These are phyloP conservation scores for Podotricha telesiphe DNA, from an alignment of 2,888 invertebrate genomes.

Conservation along the genomic window DNA sequence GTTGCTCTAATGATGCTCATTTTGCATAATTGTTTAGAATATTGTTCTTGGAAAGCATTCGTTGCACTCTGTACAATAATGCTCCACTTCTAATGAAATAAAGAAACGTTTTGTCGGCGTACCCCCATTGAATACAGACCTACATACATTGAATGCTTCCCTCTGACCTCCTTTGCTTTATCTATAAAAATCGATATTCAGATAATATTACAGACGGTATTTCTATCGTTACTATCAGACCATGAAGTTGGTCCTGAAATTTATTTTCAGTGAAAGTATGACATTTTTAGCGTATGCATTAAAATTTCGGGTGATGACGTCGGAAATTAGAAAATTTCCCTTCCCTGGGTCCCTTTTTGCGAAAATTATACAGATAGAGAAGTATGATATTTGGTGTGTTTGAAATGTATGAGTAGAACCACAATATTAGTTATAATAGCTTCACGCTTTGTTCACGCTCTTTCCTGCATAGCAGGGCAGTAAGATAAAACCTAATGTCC, in stretches of 20 bases:
- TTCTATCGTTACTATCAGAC: slow-evolving; percentile 31
- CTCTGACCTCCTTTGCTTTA: slow-evolving; percentile 44
- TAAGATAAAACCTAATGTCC: no score
- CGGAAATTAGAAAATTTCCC: no score
- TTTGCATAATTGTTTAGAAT: slow-evolving; percentile 29
- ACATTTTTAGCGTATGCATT: background rate
- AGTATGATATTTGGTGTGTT: no score
- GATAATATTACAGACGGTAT: slow-evolving; percentile 28
- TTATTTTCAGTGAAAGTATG: slow-evolving; percentile 5
- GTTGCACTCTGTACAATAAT: slow-evolving; percentile 31
- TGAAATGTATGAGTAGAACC: no score
- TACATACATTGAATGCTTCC: slow-evolving; percentile 46
- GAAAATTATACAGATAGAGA: no score
- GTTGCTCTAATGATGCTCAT: slow-evolving; percentile 17
- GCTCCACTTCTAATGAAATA: slow-evolving; percentile 67
- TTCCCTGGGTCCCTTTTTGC: no score
- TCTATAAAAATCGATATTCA: slow-evolving; percentile 40
- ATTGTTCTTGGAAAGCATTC: no score
- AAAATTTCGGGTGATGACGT: no score
- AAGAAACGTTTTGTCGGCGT: slow-evolving; percentile 56
- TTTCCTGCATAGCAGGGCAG: no score
- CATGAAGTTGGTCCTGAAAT: slow-evolving; percentile 29
- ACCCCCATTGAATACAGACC: slow-evolving; percentile 54
- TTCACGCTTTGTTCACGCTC: no score
- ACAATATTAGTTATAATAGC: no score